Percentiles rank a stretch among this genome's conserved stretches.
Conservation (phyloP, 2,797 vertebrate genomes). For the Poecilia wingei region DNA sequence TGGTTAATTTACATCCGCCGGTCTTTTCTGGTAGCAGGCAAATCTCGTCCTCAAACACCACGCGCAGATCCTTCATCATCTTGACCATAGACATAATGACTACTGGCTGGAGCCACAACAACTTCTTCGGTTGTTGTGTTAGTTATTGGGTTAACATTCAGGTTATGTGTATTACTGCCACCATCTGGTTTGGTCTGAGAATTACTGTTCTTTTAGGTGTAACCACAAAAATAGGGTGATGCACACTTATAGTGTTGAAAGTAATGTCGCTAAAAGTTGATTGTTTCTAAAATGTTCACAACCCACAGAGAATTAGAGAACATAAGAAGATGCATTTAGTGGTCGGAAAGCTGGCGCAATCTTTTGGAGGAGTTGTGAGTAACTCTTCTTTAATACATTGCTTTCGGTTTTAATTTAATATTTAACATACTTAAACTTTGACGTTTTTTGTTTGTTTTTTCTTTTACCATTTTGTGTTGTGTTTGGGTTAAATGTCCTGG, state of each 20-base stretch:
- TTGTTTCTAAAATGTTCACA: background rate
- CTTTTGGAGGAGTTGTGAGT: background rate
- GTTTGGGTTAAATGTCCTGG: too few species aligned
- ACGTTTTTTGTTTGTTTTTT: too few species aligned
- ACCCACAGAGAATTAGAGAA: background rate
- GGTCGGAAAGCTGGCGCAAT: background rate
- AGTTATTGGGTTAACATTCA: background rate
- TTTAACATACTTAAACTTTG: background rate
- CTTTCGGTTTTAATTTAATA: background rate
- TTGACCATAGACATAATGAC: background rate
- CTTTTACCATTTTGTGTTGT: too few species aligned
- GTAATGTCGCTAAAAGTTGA: background rate
- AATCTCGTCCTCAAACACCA: too few species aligned
- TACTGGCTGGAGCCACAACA: too few species aligned
- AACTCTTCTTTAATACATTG: background rate
- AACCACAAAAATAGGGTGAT: background rate
- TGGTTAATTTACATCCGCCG: background rate
- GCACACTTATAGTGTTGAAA: background rate
- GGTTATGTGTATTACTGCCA: background rate
- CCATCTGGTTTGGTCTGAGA: background rate
- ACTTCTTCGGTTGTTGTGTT: background rate
- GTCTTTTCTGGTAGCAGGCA: too few species aligned
- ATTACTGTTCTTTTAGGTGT: background rate
- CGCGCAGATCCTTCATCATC: too few species aligned
- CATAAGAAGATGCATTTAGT: background rate